phyloP scores from a whole-genome alignment of 2,888 invertebrate genomes.

The Cryptocephalus moraei region DNA sequence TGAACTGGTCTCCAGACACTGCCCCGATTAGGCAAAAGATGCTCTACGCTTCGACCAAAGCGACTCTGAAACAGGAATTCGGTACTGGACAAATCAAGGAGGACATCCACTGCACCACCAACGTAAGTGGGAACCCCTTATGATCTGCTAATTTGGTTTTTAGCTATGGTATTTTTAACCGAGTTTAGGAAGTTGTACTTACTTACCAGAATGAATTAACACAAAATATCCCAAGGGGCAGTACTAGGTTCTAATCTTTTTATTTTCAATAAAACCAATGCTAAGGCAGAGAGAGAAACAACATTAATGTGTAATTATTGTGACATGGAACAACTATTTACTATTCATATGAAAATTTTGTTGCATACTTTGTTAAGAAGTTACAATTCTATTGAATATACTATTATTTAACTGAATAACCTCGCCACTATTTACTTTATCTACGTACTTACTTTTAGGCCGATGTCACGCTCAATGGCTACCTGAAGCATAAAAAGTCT shows the following conservation, averaged over 20 bases:
- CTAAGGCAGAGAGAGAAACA: no score
- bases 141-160: neutral
- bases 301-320: no score
- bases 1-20: constrained; percentile 91
- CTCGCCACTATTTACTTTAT: neutral
- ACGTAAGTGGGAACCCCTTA: constrained; percentile 39
- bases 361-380: no score
- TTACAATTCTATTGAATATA: neutral
- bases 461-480: constrained; percentile 75
- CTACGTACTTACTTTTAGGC: constrained; percentile 40
- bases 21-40: constrained; percentile 91
- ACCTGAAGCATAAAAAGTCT: constrained; percentile 65
- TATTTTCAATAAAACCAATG: no score
- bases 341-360: no score
- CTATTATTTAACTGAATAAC: no score
- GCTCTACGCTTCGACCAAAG: constrained; percentile 96
- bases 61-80: constrained; percentile 93
- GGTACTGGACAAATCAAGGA: constrained; percentile 89
- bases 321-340: no score
- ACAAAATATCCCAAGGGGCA: no score
- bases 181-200: no score
- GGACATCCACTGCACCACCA: constrained; percentile 81
- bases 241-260: no score
- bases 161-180: no score
- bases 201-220: no score